A percentile compares a stretch with the other conserved stretches of the same genome.
Conservation (phyloP, 2,113 vertebrate species). For the Macquaria australasica region DNA sequence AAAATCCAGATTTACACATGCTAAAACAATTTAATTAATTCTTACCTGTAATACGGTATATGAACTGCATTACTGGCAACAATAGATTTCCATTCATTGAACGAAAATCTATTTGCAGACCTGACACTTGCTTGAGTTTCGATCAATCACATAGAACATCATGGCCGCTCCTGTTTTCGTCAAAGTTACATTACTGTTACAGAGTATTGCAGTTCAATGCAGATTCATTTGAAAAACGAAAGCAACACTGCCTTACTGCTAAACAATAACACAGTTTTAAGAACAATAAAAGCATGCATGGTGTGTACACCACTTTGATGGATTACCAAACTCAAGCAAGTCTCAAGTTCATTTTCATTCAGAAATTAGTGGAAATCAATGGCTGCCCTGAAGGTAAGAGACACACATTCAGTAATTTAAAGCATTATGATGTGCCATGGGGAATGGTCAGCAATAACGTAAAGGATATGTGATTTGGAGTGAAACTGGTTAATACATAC, state of each 20-base stretch:
- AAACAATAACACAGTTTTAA: neutral
- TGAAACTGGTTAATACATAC: neutral
- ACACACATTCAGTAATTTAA: constrained; percentile 14
- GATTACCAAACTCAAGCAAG: neutral
- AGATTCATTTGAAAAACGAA: neutral
- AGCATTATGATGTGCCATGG: neutral
- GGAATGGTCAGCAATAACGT: neutral
- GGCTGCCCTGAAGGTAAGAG: constrained; percentile 8
- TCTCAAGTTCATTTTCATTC: neutral
- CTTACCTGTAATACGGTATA: neutral
- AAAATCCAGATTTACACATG: neutral
- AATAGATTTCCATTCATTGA: constrained; percentile 13
- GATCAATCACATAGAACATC: neutral
- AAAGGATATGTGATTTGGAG: neutral
- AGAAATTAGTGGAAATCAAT: constrained; percentile 45
- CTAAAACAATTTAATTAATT: neutral
- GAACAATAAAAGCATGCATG: neutral
- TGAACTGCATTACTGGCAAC: neutral
- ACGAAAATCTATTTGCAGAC: constrained; percentile 12
- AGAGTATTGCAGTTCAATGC: neutral
- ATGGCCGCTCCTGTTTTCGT: constrained; percentile 2
- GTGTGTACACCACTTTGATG: neutral
- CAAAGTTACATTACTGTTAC: neutral
- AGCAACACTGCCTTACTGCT: neutral
- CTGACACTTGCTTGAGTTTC: neutral